Evolutionary conservation across 2,113 vertebrate genomes (phyloP), one percentile per base, ranked within the genome.

Genomic region (Emydura subglobosa): DNA sequence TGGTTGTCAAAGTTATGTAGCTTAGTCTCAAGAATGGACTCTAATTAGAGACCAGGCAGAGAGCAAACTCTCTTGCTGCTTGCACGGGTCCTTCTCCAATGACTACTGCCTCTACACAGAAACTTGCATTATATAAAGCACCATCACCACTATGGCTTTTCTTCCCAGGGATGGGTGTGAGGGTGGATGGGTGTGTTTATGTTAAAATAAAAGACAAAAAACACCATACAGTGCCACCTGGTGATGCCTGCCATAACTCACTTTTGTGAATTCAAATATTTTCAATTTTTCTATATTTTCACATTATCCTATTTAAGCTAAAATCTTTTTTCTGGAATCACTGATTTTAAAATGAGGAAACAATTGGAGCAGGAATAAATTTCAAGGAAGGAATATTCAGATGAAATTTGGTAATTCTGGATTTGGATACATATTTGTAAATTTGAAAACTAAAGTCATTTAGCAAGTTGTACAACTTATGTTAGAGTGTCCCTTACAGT

Each of bases 21-120:
- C 51, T 90, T 51, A 93, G 49, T 16, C 47, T 86, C 42, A 44
- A 31, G 55, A 92, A 93, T 7, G 6, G 59, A 17, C 31, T 86
- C 87, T 27, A 86, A 87, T 94, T 86, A 92, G 55, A 87, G 90
- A 82, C 47, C 51, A 94, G 94, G 82, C 76, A 92, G 53, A 88
- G 16, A 17, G 4, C 50, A 95, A 95, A 82, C 31, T 14, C 29
- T 51, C 31, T 27, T 11, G 57, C 42, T 93, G 10, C 86, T 57
- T 92, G 53, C 88, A 88, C 90, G 86, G 50, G 50, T 85, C 10
- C 11, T 51, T 74, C 82, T 25, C 55, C 6, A 51, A 79, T 17
- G 25, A 74, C 27, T 54, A 49, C 4, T n/a, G 81, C 68, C 84
- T 39, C 31, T 87, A 83, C 24, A 3, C 59, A 65, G 59, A 82